Evolutionary conservation across 2,888 invertebrate species (phyloP).

Genomic region (Hypolimnas misippus): DNA sequence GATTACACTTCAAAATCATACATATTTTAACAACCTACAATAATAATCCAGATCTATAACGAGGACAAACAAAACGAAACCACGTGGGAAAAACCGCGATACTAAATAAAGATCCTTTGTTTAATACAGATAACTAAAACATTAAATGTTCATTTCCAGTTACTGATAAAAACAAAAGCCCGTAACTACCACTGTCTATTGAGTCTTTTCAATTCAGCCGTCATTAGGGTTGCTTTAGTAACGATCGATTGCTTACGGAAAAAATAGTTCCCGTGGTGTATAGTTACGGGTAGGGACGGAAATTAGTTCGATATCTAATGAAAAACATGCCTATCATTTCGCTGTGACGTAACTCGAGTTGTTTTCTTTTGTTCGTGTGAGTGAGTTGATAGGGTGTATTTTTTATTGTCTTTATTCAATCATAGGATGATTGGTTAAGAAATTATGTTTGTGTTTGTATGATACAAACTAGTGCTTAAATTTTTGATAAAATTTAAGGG

Average conservation of each 20-base stretch:
- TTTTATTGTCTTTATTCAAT: not conserved
- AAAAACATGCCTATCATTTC: constrained; percentile 1
- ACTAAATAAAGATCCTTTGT: not conserved
- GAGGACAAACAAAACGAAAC: too few relatives aligned
- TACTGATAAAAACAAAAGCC: constrained; percentile 33
- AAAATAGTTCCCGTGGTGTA: constrained; percentile 15
- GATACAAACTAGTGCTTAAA: too few relatives aligned
- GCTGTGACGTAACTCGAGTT: not conserved
- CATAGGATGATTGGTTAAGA: too few relatives aligned
- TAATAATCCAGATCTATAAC: too few relatives aligned
- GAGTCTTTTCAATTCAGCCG: constrained; percentile 36
- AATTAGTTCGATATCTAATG: constrained; percentile 17
- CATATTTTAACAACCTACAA: too few relatives aligned
- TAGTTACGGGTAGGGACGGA: constrained; percentile 16
- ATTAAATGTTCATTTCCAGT: constrained; percentile 20
- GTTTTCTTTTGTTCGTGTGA: not conserved
- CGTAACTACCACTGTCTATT: constrained; percentile 23
- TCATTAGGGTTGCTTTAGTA: constrained; percentile 13
- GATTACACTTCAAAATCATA: too few relatives aligned
- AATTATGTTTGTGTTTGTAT: too few relatives aligned
- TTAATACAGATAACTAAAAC: not conserved
- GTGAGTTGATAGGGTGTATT: not conserved
- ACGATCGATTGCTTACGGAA: constrained; percentile 33
- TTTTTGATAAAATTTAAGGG: too few relatives aligned
- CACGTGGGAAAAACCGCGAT: not conserved